Evolutionary conservation across 2,888 invertebrate species (phyloP).

Genomic region (Lomographa bimaculata): DNA sequence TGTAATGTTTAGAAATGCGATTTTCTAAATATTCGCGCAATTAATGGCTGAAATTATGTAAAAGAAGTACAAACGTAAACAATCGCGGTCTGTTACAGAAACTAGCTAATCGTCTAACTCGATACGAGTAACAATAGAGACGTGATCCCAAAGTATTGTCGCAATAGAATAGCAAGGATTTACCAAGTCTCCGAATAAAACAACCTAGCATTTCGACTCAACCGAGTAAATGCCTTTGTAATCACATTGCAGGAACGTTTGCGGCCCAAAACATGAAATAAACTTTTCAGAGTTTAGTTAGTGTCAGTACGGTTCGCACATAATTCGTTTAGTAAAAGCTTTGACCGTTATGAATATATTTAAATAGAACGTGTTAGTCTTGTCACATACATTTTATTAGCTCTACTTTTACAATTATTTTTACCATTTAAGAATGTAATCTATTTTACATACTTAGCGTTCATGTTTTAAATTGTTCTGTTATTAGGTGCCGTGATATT

Average conservation of each 20-base stretch:
- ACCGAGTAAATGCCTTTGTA: constrained; percentile 64
- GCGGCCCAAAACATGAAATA: constrained; percentile 44
- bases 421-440: too few relatives aligned
- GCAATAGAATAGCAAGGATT: constrained; percentile 72
- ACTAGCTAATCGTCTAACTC: constrained; percentile 69
- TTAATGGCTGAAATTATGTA: too few relatives aligned
- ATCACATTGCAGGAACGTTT: constrained; percentile 56
- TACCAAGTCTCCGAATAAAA: constrained; percentile 68
- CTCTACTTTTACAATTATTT: too few relatives aligned
- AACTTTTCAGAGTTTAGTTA: constrained; percentile 43
- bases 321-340: constrained; percentile 32
- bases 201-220: constrained; percentile 60
- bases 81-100: constrained; percentile 59
- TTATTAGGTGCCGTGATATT: too few relatives aligned
- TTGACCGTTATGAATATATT: constrained; percentile 27
- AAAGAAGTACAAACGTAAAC: too few relatives aligned
- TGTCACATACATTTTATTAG: too few relatives aligned
- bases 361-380: too few relatives aligned
- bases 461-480: too few relatives aligned
- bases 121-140: constrained; percentile 65
- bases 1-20: too few relatives aligned
- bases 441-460: too few relatives aligned
- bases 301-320: constrained; percentile 27
- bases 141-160: constrained; percentile 68
- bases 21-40: too few relatives aligned